A percentile compares a stretch with the other conserved stretches of the same genome.
Evolutionary conservation across 2,797 vertebrate species (phyloP).

Genomic region (Brachyalestes nurse): DNA sequence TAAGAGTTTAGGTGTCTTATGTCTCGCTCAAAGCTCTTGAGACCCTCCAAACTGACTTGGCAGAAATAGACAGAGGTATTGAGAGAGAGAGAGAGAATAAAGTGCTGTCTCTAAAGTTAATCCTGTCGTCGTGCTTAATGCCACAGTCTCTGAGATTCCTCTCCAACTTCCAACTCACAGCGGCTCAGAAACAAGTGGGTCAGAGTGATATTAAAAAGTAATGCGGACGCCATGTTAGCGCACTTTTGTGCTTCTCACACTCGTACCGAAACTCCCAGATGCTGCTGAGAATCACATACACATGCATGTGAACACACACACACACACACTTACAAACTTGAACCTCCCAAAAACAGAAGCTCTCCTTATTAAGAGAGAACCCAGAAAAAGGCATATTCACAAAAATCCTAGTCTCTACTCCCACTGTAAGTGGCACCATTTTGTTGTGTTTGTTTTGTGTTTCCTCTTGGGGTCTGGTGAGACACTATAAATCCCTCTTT

Average conservation of each 20-base stretch:
- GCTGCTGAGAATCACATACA: conserved; percentile 12
- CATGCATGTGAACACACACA: conserved; percentile 1
- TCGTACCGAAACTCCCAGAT: background rate
- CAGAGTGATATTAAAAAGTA: conserved; percentile 75
- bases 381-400: background rate
- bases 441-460: conserved; percentile 26
- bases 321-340: background rate
- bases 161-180: conserved; percentile 55
- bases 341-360: background rate
- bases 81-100: conserved; percentile 49
- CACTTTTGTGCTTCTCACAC: conserved; percentile 34
- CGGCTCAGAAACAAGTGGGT: conserved; percentile 74
- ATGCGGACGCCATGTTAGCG: conserved; percentile 55
- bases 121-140: conserved; percentile 59
- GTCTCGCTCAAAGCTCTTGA: conserved; percentile 64
- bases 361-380: background rate
- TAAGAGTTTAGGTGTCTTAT: conserved; percentile 74
- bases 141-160: conserved; percentile 34
- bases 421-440: background rate
- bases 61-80: conserved; percentile 60
- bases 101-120: conserved; percentile 62
- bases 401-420: background rate
- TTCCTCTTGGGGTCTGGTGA: conserved; percentile 22
- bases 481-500: conserved; percentile 43
- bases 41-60: conserved; percentile 68